phyloP scores from a whole-genome alignment of 2,797 vertebrate genomes.

The Spea hammondii region DNA sequence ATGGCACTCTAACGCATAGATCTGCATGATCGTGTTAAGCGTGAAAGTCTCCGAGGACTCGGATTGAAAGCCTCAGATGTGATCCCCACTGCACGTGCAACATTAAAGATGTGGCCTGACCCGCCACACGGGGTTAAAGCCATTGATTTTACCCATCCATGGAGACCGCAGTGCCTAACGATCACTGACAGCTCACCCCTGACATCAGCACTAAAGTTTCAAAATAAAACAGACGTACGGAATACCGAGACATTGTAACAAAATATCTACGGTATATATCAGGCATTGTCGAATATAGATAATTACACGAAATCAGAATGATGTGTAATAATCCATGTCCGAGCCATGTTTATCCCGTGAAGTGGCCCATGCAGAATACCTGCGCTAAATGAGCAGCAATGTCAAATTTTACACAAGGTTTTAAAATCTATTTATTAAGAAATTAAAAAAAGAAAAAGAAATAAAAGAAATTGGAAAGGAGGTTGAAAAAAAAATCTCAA shows the following conservation, averaged over 20 bases:
- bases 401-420: too few species aligned
- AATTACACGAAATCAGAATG: background rate
- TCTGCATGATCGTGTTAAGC: conserved; percentile 20
- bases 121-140: conserved; percentile 11
- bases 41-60: conserved; percentile 31
- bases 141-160: background rate
- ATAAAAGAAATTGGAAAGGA: too few species aligned
- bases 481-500: too few species aligned
- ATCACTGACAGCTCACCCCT: conserved; percentile 14
- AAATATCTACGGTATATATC: background rate
- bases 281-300: background rate
- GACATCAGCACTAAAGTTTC: background rate
- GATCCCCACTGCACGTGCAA: conserved; percentile 23
- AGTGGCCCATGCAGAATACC: background rate
- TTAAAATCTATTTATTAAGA: too few species aligned
- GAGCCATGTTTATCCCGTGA: background rate
- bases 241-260: background rate
- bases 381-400: background rate
- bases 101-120: conserved; percentile 38
- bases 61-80: conserved; percentile 33
- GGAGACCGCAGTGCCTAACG: background rate
- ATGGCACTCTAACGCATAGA: conserved; percentile 7
- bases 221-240: background rate
- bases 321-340: background rate
- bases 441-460: too few species aligned